A percentile compares a stretch with the other conserved stretches of the same genome.
Conservation (phyloP, 2,113 vertebrate genomes). For the Pitta sordida region DNA sequence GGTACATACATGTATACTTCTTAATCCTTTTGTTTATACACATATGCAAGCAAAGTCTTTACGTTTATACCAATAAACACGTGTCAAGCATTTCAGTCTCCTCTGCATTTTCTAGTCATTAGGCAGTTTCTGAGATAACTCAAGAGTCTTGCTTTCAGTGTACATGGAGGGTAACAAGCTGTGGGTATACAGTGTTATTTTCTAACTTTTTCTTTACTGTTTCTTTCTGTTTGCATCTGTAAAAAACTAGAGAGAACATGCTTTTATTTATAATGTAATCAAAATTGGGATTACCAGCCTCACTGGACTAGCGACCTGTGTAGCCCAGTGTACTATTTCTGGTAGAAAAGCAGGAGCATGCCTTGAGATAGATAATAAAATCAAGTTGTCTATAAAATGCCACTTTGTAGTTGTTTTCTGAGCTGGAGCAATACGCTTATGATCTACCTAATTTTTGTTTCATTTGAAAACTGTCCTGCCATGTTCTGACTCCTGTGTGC, state of each 20-base stretch:
- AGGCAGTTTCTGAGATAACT: background rate
- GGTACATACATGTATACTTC: background rate
- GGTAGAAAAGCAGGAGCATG: background rate
- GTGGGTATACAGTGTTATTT: background rate
- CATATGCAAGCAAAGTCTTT: background rate
- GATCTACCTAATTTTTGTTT: background rate
- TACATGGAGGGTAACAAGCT: background rate
- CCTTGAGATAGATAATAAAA: background rate
- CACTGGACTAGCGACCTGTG: background rate
- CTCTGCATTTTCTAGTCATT: background rate
- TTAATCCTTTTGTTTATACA: background rate
- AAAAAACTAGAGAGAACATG: background rate
- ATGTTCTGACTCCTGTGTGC: background rate
- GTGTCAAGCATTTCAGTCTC: background rate
- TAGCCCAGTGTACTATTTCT: background rate
- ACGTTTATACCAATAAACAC: background rate
- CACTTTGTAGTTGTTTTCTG: background rate
- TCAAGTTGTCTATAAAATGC: background rate
- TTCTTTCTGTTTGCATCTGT: background rate
- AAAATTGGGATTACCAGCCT: background rate
- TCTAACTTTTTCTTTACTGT: background rate
- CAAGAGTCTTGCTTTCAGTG: background rate
- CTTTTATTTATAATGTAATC: background rate
- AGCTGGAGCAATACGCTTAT: background rate
- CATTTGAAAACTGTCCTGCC: background rate